Base-by-base conservation (phyloP, 2,113 vertebrate genomes). In the Brachionichthys hirsutus region DNA sequence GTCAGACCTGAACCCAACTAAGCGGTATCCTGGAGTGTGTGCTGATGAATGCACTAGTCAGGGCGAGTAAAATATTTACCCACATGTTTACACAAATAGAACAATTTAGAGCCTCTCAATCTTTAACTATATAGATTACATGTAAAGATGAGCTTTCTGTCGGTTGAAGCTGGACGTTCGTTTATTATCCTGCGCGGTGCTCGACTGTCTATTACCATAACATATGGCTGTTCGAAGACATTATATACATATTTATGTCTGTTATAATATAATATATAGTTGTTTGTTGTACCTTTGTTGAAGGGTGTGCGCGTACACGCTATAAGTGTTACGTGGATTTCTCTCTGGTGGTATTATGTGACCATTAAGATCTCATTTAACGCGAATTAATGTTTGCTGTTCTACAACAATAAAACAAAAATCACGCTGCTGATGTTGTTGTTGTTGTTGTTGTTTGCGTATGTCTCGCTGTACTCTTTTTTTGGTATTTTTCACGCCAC, bases 1-100 rank as follows among this genome's bases (percentile, higher is more conserved):
- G 57, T 9, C 62, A 84, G 73, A 79, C 77, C 77, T 75, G 68
- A 74, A 83, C 70, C 75, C 51, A 35, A 40, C 60, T 68, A 70
- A 77, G 67, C 43, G 64, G 64, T 45, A 16, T 79, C 54, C 66
- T 50, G 65, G 24, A 30, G 62, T 60, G 69, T 24, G 65, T 22
- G 75, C 43, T 62, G 57, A 70, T 63, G 35, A 60, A 52, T 53
- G 75, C 19, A 38, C 44, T 7, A 18, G 34, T 42, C 45, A 51
- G 19, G 40, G 2, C 2, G 10, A 67, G 30, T 64, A 47, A 66
- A 62, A 60, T 35, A 50, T 36, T 53, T 45, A 22, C 1, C 40
- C 48, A 53, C 62, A 52, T 51, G 34, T 53, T 56, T 18, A 44
- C 10, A 15, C 0, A 56, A 24, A 59, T 41, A 17, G 36, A 41